These are phyloP conservation scores for Solea senegalensis DNA, from an alignment of 2,113 vertebrate species.

Conservation along the genomic window DNA sequence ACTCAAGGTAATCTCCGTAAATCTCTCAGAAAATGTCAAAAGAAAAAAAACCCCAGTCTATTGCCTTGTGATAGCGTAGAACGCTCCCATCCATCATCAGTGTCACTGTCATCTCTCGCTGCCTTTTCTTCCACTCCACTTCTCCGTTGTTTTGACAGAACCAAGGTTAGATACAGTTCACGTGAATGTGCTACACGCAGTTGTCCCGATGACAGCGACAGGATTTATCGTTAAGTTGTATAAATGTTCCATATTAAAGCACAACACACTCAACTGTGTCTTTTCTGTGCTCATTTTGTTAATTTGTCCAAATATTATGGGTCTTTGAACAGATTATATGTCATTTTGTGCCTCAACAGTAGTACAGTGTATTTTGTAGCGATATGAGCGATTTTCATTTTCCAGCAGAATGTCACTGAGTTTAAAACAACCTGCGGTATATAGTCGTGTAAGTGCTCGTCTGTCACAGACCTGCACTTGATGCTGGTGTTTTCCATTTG, in stretches of 20 bases:
- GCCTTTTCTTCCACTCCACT: neutral
- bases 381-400: neutral
- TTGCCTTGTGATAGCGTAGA: slow-evolving; percentile 24
- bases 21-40: slow-evolving; percentile 31
- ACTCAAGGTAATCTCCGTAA: slow-evolving; percentile 24
- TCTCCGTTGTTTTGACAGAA: neutral
- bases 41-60: slow-evolving; percentile 31
- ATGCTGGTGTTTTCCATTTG: slow-evolving; percentile 38
- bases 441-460: neutral
- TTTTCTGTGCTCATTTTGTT: too few species aligned
- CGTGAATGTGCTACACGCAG: neutral
- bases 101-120: slow-evolving; percentile 12
- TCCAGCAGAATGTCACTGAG: slow-evolving; percentile 1
- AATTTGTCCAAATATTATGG: too few species aligned
- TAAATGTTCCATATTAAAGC: neutral
- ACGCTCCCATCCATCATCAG: slow-evolving; percentile 41
- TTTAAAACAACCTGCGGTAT: neutral
- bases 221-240: neutral
- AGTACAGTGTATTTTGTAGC: neutral
- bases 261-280: neutral
- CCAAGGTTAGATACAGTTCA: neutral
- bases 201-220: neutral
- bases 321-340: too few species aligned
- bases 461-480: slow-evolving; percentile 36
- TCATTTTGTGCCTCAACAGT: too few species aligned